Conservation (phyloP, 2,113 vertebrate species). For the Gobiocypris rarus region DNA sequence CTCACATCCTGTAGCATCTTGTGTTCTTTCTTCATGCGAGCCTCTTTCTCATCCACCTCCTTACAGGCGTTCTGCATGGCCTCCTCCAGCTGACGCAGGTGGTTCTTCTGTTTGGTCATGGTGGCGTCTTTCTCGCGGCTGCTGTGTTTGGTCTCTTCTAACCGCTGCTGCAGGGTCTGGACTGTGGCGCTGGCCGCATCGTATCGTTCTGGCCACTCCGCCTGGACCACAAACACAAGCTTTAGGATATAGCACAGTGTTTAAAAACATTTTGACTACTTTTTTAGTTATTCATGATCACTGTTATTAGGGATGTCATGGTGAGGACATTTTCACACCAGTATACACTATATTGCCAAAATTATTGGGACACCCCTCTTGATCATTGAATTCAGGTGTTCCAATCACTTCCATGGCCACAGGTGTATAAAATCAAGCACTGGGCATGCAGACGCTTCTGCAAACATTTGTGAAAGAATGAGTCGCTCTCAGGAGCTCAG, state of each 20-base stretch:
- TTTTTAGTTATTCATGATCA: background rate
- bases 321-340: no score
- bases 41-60: conserved; percentile 86
- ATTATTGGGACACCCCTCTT: no score
- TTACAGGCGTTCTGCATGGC: conserved; percentile 80
- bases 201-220: conserved; percentile 86
- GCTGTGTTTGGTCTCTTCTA: conserved; percentile 84
- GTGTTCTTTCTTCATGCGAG: conserved; percentile 82
- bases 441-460: no score
- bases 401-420: no score
- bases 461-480: no score
- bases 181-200: conserved; percentile 74
- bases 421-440: no score
- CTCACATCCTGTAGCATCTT: conserved; percentile 95
- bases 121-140: conserved; percentile 85
- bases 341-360: no score
- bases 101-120: conserved; percentile 73
- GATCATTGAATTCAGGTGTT: no score
- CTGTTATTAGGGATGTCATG: background rate
- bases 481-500: no score
- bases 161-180: conserved; percentile 81
- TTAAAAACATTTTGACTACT: background rate
- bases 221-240: conserved; percentile 66
- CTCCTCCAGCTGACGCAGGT: conserved; percentile 84
- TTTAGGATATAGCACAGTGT: background rate